phyloP scores from a whole-genome alignment of 2,797 vertebrate genomes.

The Danio choprae region DNA sequence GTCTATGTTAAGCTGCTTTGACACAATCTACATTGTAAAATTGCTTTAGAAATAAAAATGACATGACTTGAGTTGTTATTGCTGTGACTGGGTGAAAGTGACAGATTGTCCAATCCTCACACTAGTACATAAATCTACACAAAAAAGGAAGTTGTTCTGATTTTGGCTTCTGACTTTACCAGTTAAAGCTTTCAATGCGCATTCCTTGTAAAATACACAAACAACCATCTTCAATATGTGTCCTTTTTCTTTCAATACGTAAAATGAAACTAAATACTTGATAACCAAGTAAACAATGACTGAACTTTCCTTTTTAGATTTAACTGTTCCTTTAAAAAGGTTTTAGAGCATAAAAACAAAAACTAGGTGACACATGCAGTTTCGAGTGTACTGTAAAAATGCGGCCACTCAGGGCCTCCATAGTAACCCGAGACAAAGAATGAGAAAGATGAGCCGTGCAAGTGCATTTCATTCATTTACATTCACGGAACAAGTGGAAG shows the following conservation, averaged over 20 bases:
- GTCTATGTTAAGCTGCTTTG: no score
- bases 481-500: slow-evolving; percentile 45
- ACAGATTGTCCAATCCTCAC: no score
- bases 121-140: no score
- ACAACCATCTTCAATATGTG: background rate
- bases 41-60: no score
- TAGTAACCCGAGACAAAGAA: slow-evolving; percentile 35
- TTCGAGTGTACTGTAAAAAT: background rate
- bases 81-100: no score
- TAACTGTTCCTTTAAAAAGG: background rate
- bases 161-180: no score
- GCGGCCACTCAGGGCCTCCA: slow-evolving; percentile 10
- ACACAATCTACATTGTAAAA: no score
- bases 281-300: background rate
- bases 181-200: background rate
- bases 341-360: background rate
- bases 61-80: no score
- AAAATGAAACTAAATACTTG: background rate
- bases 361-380: slow-evolving; percentile 8
- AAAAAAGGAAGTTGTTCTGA: no score
- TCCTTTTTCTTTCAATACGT: background rate
- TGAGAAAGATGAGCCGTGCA: slow-evolving; percentile 32
- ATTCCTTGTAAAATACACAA: background rate
- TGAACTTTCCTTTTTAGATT: no score
- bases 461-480: slow-evolving; percentile 54